Percentiles rank a stretch among this genome's conserved stretches.
Evolutionary conservation across 2,888 invertebrate genomes (phyloP).

Genomic region (Gymnoscelis rufifasciata): DNA sequence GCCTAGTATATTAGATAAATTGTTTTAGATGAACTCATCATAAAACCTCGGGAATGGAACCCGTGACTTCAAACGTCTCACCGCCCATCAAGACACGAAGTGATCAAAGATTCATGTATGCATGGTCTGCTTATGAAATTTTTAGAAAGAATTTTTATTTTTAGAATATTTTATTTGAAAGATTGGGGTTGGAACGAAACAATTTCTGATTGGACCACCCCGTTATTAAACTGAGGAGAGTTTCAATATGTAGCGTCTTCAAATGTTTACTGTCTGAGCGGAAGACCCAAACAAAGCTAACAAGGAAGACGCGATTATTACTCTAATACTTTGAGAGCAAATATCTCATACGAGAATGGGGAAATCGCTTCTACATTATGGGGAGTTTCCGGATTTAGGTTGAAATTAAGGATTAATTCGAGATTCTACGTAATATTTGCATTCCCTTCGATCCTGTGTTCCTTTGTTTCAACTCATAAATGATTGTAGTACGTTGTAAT

Average conservation of each 20-base stretch:
- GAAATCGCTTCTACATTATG: conserved; percentile 23
- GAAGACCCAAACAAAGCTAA: conserved; percentile 43
- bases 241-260: conserved; percentile 45
- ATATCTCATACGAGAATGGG: conserved; percentile 22
- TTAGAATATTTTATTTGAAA: no score
- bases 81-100: no score
- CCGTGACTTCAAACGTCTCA: no score
- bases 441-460: neutral
- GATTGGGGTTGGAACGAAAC: no score
- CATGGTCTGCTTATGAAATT: no score
- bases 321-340: conserved; percentile 39
- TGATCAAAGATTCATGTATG: no score
- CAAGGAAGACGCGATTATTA: conserved; percentile 43
- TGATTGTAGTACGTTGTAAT: no score
- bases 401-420: conserved; percentile 2
- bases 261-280: conserved; percentile 48
- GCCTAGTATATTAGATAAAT: no score
- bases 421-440: conserved; percentile 25
- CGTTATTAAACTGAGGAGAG: conserved; percentile 46
- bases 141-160: no score
- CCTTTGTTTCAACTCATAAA: no score
- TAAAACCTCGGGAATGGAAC: no score
- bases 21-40: no score
- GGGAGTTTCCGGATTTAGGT: conserved; percentile 4
- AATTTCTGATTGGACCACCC: conserved; percentile 37